Conservation (phyloP, 2,113 vertebrate species). For the Mustela nigripes region DNA sequence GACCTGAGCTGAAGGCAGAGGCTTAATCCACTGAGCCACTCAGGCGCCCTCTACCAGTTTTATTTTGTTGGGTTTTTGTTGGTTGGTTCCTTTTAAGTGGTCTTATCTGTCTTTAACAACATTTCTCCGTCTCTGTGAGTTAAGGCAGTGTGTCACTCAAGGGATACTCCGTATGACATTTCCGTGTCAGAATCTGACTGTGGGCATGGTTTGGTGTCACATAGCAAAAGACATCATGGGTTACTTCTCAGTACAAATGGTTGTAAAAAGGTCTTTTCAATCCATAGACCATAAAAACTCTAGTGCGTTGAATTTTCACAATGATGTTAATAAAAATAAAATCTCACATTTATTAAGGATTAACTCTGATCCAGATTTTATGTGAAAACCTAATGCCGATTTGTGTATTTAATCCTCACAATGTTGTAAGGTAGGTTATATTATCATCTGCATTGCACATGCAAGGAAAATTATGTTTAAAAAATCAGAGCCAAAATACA, state of each 20-base stretch:
- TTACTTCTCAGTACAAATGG: background rate
- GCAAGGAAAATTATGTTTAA: background rate
- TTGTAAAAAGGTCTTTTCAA: background rate
- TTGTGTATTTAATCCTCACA: background rate
- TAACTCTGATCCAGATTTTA: slow-evolving; percentile 24
- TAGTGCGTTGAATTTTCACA: background rate
- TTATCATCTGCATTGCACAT: background rate
- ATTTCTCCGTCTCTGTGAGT: background rate
- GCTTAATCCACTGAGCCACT: too few species aligned
- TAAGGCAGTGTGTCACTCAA: background rate
- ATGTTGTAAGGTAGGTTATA: background rate
- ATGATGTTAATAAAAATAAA: background rate
- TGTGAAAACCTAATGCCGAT: background rate
- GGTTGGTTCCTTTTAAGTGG: background rate
- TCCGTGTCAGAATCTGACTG: slow-evolving; percentile 46
- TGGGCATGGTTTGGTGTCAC: slow-evolving; percentile 36
- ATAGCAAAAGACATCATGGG: background rate
- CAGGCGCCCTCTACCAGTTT: background rate
- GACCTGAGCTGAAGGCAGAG: too few species aligned
- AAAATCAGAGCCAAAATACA: background rate
- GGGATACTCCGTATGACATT: slow-evolving; percentile 25
- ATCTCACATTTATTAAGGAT: background rate
- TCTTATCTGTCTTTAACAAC: background rate
- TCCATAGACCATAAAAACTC: background rate
- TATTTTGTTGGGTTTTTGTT: background rate